Base-by-base conservation (phyloP, 64 coral and sea anemone genomes). In the Hydrozoanthus tunicans region DNA sequence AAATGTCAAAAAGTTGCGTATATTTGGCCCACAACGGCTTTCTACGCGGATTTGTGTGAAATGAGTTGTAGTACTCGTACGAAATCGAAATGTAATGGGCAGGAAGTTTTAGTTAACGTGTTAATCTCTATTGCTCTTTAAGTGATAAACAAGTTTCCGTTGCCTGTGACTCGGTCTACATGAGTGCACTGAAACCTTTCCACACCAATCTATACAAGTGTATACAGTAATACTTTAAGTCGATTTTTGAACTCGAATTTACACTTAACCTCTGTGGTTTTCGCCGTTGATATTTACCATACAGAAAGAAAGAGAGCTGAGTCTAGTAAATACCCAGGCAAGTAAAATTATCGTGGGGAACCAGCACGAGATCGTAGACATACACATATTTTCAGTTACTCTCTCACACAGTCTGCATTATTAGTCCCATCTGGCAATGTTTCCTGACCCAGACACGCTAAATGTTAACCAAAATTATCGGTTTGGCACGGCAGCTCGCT, bases 71-170 rank as follows among this genome's bases (percentile, higher is more conserved):
- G 13, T 20, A 66, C 62, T 58, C 62, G 72, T 93, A 65, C 17
- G 82, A 59, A 94, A 91, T 12, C 80, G 65, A 83, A 64, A 64
- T 56, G 64, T 77, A 24, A 55, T 62, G 12, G 51, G 53, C 79
- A 94, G 93, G 93, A 93, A 93, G 91, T 78, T 90, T 80, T 75
- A 70, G 65, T 78, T 86, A 90, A 95, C 82, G 94, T 90, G 94
- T 93, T 95, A 95, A 95, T 95, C 85, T 83, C 59, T 79, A 92
- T 83, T 95, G 91, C 79, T 95, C 86, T 93, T 90, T 92, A 93
- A 57, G 59, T 93, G 78, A 93, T 93, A 67, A 77, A 68, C 54
- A 75, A 78, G 79, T 95, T 90, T 81, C 85, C 80, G 74, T 68
- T 90, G 53, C 77, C 12, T 78, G 64, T 65, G 59, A 59, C 64